Percentiles rank a stretch among this genome's conserved stretches.
Evolutionary conservation across 2,888 invertebrate genomes (phyloP).

Genomic region (Ophonus ardosiacus): DNA sequence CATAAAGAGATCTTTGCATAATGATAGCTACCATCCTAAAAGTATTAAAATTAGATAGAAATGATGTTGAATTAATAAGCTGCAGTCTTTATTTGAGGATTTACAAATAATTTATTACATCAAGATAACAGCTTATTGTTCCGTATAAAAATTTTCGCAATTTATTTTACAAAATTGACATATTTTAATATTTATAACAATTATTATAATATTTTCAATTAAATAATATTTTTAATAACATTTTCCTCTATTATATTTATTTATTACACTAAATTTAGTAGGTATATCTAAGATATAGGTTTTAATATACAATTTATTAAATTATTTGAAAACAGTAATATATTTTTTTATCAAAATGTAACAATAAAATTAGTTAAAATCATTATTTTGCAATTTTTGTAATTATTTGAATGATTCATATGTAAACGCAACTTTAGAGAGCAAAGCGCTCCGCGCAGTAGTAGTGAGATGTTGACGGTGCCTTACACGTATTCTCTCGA

Average conservation of each 20-base stretch:
- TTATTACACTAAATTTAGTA: neutral
- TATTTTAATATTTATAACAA: neutral
- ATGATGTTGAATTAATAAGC: neutral
- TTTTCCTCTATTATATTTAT: no score
- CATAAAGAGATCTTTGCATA: neutral
- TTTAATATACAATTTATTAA: neutral
- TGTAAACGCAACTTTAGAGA: constrained; percentile 20
- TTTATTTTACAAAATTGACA: neutral
- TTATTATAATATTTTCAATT: neutral
- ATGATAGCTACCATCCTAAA: neutral
- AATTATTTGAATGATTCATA: neutral
- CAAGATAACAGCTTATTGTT: neutral
- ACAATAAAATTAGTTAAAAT: neutral
- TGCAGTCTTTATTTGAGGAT: neutral
- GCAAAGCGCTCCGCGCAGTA: neutral
- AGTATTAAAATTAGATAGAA: constrained; percentile 8
- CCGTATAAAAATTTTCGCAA: neutral
- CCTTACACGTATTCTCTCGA: neutral
- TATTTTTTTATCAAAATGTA: neutral
- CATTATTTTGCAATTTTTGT: neutral
- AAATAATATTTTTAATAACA: neutral
- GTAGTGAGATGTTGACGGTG: neutral
- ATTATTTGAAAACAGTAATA: neutral
- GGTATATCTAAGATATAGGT: neutral
- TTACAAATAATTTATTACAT: constrained; percentile 17